Evolutionary conservation across 2,113 vertebrate species (phyloP).

Genomic region (Ursus arctos): DNA sequence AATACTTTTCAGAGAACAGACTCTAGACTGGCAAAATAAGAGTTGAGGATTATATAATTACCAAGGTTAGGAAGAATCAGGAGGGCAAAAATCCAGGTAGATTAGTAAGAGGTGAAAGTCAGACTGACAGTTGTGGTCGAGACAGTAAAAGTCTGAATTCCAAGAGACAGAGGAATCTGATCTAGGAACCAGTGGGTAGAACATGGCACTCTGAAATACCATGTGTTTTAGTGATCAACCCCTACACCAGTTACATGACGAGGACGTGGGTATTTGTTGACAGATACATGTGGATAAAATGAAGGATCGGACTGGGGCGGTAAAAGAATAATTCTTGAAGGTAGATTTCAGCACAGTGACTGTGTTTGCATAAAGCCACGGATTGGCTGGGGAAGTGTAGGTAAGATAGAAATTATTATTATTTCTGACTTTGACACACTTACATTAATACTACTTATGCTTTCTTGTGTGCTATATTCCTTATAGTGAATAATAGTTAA

Average conservation of each 20-base stretch:
- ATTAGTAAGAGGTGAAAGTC: neutral
- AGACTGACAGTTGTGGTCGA: neutral
- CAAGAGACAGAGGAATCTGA: neutral
- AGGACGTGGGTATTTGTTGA: neutral
- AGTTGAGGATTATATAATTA: neutral
- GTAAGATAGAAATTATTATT: neutral
- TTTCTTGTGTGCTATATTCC: neutral
- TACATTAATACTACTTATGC: neutral
- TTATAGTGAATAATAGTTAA: constrained; percentile 5
- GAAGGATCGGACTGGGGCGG: neutral
- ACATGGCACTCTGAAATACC: neutral
- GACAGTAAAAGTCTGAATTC: neutral
- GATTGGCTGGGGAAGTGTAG: neutral
- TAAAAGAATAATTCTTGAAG: constrained; percentile 4
- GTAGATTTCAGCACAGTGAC: neutral
- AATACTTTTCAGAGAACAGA: neutral
- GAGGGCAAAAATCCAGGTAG: neutral
- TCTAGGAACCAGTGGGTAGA: neutral
- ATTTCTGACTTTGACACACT: neutral
- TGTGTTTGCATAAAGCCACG: neutral
- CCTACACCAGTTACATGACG: neutral
- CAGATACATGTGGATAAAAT: neutral
- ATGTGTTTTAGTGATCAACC: neutral
- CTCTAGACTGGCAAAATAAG: neutral
- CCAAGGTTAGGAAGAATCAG: neutral